A percentile compares a stretch with the other conserved stretches of the same genome.
Evolutionary conservation across 1,140 invertebrate species (phyloP).

Genomic region (Anoplolepis gracilipes): DNA sequence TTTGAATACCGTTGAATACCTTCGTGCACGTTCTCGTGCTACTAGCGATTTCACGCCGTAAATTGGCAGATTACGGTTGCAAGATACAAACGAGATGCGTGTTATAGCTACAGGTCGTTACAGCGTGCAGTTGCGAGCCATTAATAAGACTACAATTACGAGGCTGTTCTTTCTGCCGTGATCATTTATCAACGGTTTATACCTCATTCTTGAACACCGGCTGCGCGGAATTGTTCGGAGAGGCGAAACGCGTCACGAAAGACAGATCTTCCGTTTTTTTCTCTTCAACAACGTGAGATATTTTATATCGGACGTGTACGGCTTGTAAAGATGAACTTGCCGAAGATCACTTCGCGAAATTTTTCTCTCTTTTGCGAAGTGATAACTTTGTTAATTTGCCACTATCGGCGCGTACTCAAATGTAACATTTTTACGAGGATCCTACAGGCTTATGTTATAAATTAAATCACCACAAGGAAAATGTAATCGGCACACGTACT

Average conservation of each 20-base stretch:
- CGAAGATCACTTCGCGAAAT: conserved; percentile 39
- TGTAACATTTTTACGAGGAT: neutral
- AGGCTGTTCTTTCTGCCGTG: conserved; percentile 47
- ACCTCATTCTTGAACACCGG: conserved; percentile 66
- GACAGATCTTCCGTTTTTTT: conserved; percentile 64
- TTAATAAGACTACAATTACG: conserved; percentile 71
- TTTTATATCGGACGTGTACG: conserved; percentile 55
- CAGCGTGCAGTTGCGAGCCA: conserved; percentile 56
- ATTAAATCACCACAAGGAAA: neutral
- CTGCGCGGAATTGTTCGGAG: conserved; percentile 66
- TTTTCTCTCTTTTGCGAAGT: neutral
- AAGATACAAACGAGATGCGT: conserved; percentile 60
- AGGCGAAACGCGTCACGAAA: conserved; percentile 59
- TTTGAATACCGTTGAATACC: conserved; percentile 28
- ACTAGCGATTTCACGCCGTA: conserved; percentile 58
- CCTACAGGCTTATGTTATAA: neutral
- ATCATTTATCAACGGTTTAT: conserved; percentile 74
- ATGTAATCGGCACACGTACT: neutral
- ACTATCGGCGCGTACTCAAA: neutral
- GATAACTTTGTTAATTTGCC: conserved; percentile 30
- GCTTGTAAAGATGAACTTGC: conserved; percentile 41
- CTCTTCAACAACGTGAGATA: conserved; percentile 46
- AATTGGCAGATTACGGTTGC: conserved; percentile 60
- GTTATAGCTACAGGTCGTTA: conserved; percentile 61
- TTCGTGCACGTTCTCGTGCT: conserved; percentile 42